Base-by-base conservation (phyloP, 2,888 invertebrate species). In the Pharmacophagus antenor region DNA sequence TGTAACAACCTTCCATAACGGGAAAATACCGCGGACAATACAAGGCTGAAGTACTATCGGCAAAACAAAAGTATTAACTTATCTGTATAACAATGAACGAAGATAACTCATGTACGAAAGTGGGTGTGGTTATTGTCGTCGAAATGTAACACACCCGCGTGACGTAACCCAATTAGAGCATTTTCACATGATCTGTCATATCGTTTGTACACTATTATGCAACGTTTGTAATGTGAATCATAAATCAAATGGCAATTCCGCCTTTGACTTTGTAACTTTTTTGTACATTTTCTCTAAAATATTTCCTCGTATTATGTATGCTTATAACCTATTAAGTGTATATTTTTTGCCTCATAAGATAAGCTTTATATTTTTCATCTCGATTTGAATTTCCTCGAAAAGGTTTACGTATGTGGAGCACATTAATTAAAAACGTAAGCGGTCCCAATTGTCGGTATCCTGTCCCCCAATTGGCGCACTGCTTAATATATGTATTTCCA, bases 71-170 rank as follows among this genome's bases (percentile, higher is more conserved):
- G 42, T 46, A 51, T 44, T 51, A 31, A 51, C 46, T 51, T 52
- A 58, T 58, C 52, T 47, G 3, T 22, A 27, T 23, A 42, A 21
- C 20, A 47, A 23, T 31, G 46, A 46, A 54, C 27, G 27, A 21
- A 42, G 42, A 15, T 47, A 20, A 8, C 44, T 27, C 21, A 18
- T n/a, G 18, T 7, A 20, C 42, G 42, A 15, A n/a, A 22, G 57
- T 27, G 57, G 57, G 58, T 23, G 58, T 46, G 46, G 58, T 58
- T 12, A 31, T 37, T 52, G 46, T 47, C 17, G 46, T 52, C n/a
- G n/a, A n/a, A n/a, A 23, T 44, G 47, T 46, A 47, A 18, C 47
- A 23, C 52, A 20, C 37, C 51, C 50, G 46, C 44, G 25, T 23
- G 17, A 46, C 51, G 31, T 44, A 22, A 51, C 12, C n/a, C 15